Evolutionary conservation across 2,113 vertebrate genomes (phyloP).

Genomic region (Lepidothrix coronata): DNA sequence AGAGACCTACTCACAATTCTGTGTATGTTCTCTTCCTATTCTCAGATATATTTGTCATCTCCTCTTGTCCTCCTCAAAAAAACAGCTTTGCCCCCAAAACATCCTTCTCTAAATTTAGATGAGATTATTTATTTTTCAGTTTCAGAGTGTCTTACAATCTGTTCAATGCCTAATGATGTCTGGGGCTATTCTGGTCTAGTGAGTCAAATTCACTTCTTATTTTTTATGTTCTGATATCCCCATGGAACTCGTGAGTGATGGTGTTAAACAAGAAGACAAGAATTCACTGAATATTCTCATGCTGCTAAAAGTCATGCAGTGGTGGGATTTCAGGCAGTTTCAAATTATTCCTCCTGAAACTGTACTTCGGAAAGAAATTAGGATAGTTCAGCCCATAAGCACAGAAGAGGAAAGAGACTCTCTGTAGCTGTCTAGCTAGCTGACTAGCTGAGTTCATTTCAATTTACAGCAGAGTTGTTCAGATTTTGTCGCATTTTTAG

Average conservation of each 20-base stretch:
- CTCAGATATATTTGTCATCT: conserved; percentile 5
- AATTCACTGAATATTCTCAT: neutral
- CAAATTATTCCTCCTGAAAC: neutral
- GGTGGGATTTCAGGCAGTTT: neutral
- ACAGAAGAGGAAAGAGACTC: neutral
- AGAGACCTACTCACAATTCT: neutral
- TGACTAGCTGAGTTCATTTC: neutral
- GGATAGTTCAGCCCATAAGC: neutral
- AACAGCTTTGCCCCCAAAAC: neutral
- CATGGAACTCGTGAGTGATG: neutral
- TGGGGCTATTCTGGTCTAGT: conserved; percentile 14
- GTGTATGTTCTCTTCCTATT: neutral
- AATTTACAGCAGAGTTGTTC: neutral
- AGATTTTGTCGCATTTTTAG: neutral
- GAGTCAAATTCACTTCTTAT: conserved; percentile 20
- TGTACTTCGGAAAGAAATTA: neutral
- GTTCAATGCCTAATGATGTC: neutral
- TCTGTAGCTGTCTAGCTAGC: neutral
- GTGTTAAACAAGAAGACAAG: neutral
- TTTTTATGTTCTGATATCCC: neutral
- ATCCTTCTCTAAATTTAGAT: conserved; percentile 8
- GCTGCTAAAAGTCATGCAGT: neutral
- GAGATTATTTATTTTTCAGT: conserved; percentile 24
- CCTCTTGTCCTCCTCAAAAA: neutral
- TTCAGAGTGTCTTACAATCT: neutral